Base-by-base conservation (phyloP, 2,888 invertebrate genomes). In the Xanthia togata region DNA sequence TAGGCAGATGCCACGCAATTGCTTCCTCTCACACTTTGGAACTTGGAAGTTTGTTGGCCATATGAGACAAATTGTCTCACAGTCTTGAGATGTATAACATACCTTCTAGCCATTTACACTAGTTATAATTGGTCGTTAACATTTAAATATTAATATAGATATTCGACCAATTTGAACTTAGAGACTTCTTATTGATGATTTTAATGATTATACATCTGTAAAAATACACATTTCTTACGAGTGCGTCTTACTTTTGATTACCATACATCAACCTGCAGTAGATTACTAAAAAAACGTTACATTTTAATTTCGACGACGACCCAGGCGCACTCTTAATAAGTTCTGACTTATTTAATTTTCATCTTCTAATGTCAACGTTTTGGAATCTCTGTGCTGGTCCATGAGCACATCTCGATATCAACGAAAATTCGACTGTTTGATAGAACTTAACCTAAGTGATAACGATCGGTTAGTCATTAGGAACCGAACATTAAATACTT, bases 1-100 rank as follows among this genome's bases (percentile, higher is more conserved):
- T 14, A 65, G 55, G 31, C 55, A 62, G 62, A 57, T 63, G 70
- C 78, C 26, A 38, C 47, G 70, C 47, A 23, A 78, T 82, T 82
- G 47, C 38, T 79, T 82, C 59, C 82, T 50, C 38, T 65, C 23
- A 14, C 12, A 55, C 63, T 79, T 79, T 31, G 26, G 38, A 67
- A 72, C 72, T 79, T 78, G 26, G 12, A 50, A 47, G n/a, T 78
- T 68, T 26, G 53, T 75, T 35, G 65, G 26, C 14, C 17, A 17
- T 76, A 23, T 35, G 55, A 31, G 55, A 59, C 31, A 70, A 70
- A 70, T 79, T 47, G 20, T 9, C 59, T 59, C 47, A 44, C 6
- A 57, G 23, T 53, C 8, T 26, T 44, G 20, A 23, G 17, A n/a
- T n/a, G 26, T 31, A 41, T n/a, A 41, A 47, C 41, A 26, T 60